phyloP scores from a whole-genome alignment of 2,888 invertebrate species.

The Drosophila limbata region DNA sequence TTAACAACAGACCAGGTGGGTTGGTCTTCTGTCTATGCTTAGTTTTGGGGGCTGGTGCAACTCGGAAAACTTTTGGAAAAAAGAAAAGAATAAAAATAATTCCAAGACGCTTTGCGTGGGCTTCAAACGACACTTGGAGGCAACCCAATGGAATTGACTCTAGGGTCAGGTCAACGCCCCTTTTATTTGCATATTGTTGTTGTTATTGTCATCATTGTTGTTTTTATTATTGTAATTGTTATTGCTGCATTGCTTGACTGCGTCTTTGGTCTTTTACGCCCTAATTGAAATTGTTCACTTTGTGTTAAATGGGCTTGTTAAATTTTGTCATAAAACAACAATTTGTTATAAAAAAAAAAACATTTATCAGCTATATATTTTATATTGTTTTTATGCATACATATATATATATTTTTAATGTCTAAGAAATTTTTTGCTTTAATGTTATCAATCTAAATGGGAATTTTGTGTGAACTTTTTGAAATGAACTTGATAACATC shows the following conservation, averaged over 20 bases:
- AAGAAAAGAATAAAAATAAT: background rate
- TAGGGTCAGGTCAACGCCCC: slow-evolving; percentile 64
- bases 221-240: slow-evolving; percentile 5
- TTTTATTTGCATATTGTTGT: slow-evolving; percentile 44
- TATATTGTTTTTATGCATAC: background rate
- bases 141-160: slow-evolving; percentile 15
- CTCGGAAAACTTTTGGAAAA: slow-evolving; percentile 12
- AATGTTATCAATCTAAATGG: background rate
- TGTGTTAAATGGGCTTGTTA: background rate
- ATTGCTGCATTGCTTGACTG: slow-evolving; percentile 28
- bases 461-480: background rate
- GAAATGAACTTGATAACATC: background rate
- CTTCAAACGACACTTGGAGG: slow-evolving; percentile 34
- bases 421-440: background rate
- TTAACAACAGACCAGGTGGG: slow-evolving; percentile 57
- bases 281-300: slow-evolving; percentile 15
- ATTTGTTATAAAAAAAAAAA: background rate
- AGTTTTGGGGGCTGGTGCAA: slow-evolving; percentile 10
- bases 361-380: slow-evolving; percentile 1
- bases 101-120: slow-evolving; percentile 27
- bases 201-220: slow-evolving; percentile 16
- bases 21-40: slow-evolving; percentile 5
- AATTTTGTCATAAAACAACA: background rate
- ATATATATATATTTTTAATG: background rate
- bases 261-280: slow-evolving; percentile 6